Conservation (phyloP, 2,888 invertebrate species). For the Melinaea marsaeus region DNA sequence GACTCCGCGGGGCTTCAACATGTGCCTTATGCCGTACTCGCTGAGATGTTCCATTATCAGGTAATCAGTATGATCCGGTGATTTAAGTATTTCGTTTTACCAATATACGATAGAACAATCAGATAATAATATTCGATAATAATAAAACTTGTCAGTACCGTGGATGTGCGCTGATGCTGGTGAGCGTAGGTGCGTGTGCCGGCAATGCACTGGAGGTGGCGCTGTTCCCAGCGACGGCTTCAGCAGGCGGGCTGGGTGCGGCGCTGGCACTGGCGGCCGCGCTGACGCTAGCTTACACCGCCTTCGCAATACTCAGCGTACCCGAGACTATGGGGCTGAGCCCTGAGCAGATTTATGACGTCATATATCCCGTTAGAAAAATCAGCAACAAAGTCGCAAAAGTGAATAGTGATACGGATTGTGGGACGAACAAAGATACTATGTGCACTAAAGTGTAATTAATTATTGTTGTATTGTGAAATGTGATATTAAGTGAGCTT, state of each 20-base stretch:
- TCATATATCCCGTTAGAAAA: slow-evolving; percentile 9
- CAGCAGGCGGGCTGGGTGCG: slow-evolving; percentile 33
- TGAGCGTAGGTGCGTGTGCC: slow-evolving; percentile 42
- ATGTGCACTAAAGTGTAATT: slow-evolving; percentile 27
- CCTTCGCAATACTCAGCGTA: slow-evolving; percentile 36
- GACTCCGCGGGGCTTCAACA: slow-evolving; percentile 61
- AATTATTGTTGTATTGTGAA: slow-evolving; percentile 15
- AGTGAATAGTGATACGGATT: slow-evolving; percentile 16
- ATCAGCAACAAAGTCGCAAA: slow-evolving; percentile 1
- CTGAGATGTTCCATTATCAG: slow-evolving; percentile 61
- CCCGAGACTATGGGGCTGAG: slow-evolving; percentile 49
- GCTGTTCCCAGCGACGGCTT: slow-evolving; percentile 44
- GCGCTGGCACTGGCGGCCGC: slow-evolving; percentile 45
- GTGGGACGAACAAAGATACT: slow-evolving; percentile 11
- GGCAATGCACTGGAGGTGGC: slow-evolving; percentile 52
- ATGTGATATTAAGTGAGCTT: too few species aligned
- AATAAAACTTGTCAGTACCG: slow-evolving; percentile 45
- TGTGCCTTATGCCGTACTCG: slow-evolving; percentile 57
- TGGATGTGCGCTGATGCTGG: slow-evolving; percentile 50
- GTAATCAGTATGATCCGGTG: slow-evolving; percentile 32
- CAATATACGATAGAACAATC: too few species aligned
- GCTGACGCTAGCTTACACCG: slow-evolving; percentile 44
- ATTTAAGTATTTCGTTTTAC: neutral
- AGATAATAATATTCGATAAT: neutral
- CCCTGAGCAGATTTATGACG: slow-evolving; percentile 44